Conservation (phyloP, 1,140 invertebrate genomes). For the Hylaeus volcanicus region DNA sequence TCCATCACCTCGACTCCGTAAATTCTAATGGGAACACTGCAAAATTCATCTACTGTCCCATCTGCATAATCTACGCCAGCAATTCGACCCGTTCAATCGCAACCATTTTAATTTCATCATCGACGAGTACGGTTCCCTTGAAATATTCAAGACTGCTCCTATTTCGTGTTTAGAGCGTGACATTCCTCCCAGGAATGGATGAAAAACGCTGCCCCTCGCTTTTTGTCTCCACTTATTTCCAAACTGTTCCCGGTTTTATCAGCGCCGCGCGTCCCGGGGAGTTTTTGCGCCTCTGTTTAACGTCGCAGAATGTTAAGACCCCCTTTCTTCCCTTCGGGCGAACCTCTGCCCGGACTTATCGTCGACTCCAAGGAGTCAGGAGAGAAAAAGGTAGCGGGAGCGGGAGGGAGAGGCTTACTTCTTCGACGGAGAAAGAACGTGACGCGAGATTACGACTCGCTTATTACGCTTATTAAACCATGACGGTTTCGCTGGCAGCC, state of each 20-base stretch:
- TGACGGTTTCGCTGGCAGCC: constrained; percentile 10
- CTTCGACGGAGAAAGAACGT: constrained; percentile 6
- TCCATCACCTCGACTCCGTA: too few relatives aligned
- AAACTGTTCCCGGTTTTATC: constrained; percentile 15
- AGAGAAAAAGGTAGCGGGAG: background rate
- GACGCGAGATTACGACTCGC: constrained; percentile 30
- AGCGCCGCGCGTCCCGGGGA: background rate
- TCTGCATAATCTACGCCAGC: too few relatives aligned
- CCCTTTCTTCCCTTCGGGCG: background rate
- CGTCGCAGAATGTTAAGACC: constrained; percentile 20
- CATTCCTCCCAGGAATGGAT: background rate
- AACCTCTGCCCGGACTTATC: constrained; percentile 26
- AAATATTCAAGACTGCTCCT: background rate
- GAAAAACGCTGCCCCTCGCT: background rate
- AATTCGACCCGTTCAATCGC: too few relatives aligned
- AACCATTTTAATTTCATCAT: too few relatives aligned
- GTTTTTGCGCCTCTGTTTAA: constrained; percentile 15
- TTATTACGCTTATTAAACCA: constrained; percentile 33
- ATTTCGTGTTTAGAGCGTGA: background rate
- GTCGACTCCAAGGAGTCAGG: background rate
- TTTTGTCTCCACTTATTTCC: constrained; percentile 13
- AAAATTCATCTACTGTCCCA: too few relatives aligned
- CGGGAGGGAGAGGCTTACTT: background rate
- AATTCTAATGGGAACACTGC: too few relatives aligned
- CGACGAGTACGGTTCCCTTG: too few relatives aligned